Conservation (phyloP, 2,888 invertebrate genomes). For the Cantharis rustica region DNA sequence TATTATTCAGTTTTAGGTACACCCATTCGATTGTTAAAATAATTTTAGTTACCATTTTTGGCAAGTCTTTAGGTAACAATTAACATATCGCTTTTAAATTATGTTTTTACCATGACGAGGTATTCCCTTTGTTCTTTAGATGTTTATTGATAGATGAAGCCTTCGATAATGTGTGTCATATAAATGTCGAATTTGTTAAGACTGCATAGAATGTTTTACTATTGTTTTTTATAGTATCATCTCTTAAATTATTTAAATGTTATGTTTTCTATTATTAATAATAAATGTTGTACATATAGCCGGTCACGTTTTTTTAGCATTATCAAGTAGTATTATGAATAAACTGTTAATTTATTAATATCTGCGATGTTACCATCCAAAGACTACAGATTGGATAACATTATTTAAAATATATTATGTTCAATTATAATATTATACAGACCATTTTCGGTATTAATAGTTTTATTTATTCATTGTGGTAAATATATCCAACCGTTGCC, state of each 20-base stretch:
- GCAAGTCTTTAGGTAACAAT: constrained; percentile 15
- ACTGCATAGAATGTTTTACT: constrained; percentile 1
- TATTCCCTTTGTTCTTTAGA: constrained; percentile 8
- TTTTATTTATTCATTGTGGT: too few relatives aligned
- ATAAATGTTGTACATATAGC: not conserved
- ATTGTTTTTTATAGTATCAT: constrained; percentile 11
- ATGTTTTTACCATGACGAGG: constrained; percentile 3
- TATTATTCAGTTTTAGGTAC: not conserved
- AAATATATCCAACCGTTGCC: not conserved
- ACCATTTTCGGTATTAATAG: too few relatives aligned
- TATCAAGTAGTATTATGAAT: not conserved
- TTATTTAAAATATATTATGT: not conserved
- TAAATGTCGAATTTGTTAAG: constrained; percentile 9
- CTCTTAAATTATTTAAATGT: constrained; percentile 6
- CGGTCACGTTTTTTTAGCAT: not conserved
- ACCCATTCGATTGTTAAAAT: constrained; percentile 2
- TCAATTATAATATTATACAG: too few relatives aligned
- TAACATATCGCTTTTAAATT: constrained; percentile 1
- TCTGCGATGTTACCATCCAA: not conserved
- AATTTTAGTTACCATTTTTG: constrained; percentile 9
- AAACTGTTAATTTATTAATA: not conserved
- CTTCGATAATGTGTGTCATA: constrained; percentile 12
- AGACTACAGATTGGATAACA: not conserved
- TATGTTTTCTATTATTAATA: constrained; percentile 6
- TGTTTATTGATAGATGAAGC: constrained; percentile 12